phyloP scores from a whole-genome alignment of 2,888 invertebrate species.

The Leptopilina syphax region DNA sequence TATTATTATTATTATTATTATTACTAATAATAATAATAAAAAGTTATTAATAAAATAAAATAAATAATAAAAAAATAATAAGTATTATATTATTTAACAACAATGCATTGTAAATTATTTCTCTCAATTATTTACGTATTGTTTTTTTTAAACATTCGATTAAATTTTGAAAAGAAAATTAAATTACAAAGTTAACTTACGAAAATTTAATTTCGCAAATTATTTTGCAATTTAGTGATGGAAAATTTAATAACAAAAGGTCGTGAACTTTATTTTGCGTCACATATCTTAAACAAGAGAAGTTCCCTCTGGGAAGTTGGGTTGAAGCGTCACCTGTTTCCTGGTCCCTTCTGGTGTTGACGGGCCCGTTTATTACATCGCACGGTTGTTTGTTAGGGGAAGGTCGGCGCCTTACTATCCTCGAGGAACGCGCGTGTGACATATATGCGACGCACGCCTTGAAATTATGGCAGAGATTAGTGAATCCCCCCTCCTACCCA shows the following conservation, averaged over 20 bases:
- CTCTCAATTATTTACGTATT: too few relatives aligned
- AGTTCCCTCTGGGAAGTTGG: slow-evolving; percentile 26
- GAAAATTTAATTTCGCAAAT: too few relatives aligned
- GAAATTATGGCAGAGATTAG: slow-evolving; percentile 56
- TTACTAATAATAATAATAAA: too few relatives aligned
- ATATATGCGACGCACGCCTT: slow-evolving; percentile 48
- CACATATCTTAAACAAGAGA: slow-evolving; percentile 1
- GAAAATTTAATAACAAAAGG: not conserved
- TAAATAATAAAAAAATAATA: too few relatives aligned
- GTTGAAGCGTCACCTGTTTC: slow-evolving; percentile 54
- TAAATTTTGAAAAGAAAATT: too few relatives aligned
- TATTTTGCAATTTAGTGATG: not conserved
- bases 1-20: too few relatives aligned
- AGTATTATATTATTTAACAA: too few relatives aligned
- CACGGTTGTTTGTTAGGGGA: slow-evolving; percentile 50
- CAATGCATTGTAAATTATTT: too few relatives aligned
- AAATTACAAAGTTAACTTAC: too few relatives aligned
- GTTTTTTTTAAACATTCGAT: too few relatives aligned
- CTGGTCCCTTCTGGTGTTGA: slow-evolving; percentile 44
- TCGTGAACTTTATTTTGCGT: slow-evolving; percentile 1
- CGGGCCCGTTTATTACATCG: slow-evolving; percentile 55
- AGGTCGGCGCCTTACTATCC: slow-evolving; percentile 46
- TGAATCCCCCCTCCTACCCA: slow-evolving; percentile 26
- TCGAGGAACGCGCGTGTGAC: slow-evolving; percentile 37
- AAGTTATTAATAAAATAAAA: too few relatives aligned